Percentiles rank a stretch among this genome's conserved stretches.
Conservation (phyloP, 1,140 invertebrate genomes). For the Penaeus chinensis region DNA sequence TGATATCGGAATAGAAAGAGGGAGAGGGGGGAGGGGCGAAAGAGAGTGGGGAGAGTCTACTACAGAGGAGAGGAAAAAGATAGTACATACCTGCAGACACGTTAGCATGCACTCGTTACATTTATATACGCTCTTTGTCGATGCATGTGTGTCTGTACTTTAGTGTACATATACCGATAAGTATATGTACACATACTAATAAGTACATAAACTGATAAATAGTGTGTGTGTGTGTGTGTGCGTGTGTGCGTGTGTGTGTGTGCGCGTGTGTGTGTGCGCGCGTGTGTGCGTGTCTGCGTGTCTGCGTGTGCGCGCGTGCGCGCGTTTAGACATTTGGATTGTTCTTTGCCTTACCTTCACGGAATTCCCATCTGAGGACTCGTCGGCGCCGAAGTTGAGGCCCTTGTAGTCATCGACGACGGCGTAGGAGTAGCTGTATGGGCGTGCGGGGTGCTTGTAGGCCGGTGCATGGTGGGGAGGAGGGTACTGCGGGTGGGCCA, state of each 20-base stretch:
- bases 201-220: no score
- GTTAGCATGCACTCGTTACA: no score
- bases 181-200: no score
- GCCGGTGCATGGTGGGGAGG: neutral
- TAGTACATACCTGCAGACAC: neutral
- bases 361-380: constrained; percentile 41
- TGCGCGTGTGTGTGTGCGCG: no score
- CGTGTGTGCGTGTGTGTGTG: no score
- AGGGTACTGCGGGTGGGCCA: constrained; percentile 5
- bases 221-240: no score
- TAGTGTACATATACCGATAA: no score
- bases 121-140: no score
- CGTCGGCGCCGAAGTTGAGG: constrained; percentile 46
- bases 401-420: constrained; percentile 55
- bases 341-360: constrained; percentile 36
- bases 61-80: neutral
- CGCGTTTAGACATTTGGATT: no score
- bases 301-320: no score
- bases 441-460: constrained; percentile 40
- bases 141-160: no score
- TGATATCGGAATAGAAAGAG: neutral
- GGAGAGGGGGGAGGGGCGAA: neutral
- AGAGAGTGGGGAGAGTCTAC: neutral
- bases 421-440: constrained; percentile 58
- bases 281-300: no score